Evolutionary conservation across 2,888 invertebrate genomes (phyloP), one percentile per base, ranked within the genome.

Genomic region (Saturnia pavonia): DNA sequence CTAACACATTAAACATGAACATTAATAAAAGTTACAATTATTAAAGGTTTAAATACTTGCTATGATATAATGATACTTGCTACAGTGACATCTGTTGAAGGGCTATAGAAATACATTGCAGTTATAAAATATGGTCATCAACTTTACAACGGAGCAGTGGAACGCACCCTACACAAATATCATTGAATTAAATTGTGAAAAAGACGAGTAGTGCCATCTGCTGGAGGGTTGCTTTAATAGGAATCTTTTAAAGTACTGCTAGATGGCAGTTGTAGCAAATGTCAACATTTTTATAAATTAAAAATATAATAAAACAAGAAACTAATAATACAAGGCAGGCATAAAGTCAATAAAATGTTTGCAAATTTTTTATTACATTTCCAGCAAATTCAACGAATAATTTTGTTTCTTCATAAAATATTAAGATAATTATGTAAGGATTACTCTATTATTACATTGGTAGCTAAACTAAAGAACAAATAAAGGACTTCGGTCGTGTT

Each of bases 21-120:
- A 1, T 1, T 54, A 22, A 54, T 54, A n/a, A 54, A 22, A 54
- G 11, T 54, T 11, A 4, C 6, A 16, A 19, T 48, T 48, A 19
- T 12, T 54, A 48, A 45, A 8, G 16, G 48, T 9, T 22, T 54
- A 0, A 60, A 27, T 27, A 60, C 3, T 25, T 16, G 65, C 48
- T 27, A 65, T n/a, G n/a, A n/a, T n/a, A 60, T 1, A 60, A 0
- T 16, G 14, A 27, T 27, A 60, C 3, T 25, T 16, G 65, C 48
- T 27, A 65, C 11, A 69, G 48, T 7, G 69, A 45, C 65, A 63
- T 65, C 69, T 69, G 45, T 42, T n/a, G n/a, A 4, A n/a, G 27
- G 34, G 14, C 11, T 25, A 1, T 7, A 9, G n/a, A 34, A 27
- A 27, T 12, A 48, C 7, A 42, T 22, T 2, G 6, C 1, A 25